A percentile compares a stretch with the other conserved stretches of the same genome.
Evolutionary conservation across 2,797 vertebrate species (phyloP).

Genomic region (Notoglanidium macrostoma): DNA sequence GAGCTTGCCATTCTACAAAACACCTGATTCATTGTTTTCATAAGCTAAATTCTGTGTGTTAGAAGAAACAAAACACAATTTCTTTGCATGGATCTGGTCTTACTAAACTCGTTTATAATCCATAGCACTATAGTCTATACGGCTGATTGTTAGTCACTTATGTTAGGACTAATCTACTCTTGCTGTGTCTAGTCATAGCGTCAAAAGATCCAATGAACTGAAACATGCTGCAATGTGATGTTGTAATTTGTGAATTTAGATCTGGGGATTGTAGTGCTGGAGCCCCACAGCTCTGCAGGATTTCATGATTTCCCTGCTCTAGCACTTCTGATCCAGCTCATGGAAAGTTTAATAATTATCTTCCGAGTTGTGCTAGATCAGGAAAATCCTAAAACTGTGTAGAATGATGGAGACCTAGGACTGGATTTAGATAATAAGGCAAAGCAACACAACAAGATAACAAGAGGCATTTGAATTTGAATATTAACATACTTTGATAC

Average conservation of each 20-base stretch:
- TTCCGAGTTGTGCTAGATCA: neutral
- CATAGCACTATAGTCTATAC: neutral
- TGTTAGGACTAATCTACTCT: neutral
- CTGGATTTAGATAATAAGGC: neutral
- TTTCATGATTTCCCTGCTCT: neutral
- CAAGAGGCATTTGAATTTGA: neutral
- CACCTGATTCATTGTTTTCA: neutral
- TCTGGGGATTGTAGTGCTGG: neutral
- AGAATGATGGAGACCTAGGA: neutral
- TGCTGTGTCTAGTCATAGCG: neutral
- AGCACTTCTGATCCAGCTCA: neutral
- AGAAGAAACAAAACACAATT: neutral
- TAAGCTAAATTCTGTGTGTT: neutral
- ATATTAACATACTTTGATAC: neutral
- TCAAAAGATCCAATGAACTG: neutral
- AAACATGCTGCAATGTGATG: neutral
- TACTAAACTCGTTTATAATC: neutral
- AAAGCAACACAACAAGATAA: neutral
- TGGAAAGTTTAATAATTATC: neutral
- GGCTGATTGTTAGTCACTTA: neutral
- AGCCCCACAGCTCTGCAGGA: neutral
- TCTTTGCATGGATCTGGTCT: neutral
- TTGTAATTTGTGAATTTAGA: neutral
- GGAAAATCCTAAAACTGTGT: neutral
- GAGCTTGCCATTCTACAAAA: neutral